Evolutionary conservation across 2,888 invertebrate species (phyloP).

Genomic region (Erynnis tages): DNA sequence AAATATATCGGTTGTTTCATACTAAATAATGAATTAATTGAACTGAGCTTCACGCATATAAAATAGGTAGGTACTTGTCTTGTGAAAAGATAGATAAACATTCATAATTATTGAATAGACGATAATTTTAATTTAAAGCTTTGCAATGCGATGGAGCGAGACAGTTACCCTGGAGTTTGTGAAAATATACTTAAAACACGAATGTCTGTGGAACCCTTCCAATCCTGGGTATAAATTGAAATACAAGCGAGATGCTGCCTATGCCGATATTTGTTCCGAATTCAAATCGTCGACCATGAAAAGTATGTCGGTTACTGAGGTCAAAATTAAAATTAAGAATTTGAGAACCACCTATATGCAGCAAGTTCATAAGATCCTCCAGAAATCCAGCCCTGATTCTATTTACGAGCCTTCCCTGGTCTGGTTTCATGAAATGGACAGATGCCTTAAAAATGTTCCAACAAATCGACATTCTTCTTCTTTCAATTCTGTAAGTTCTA

Average conservation of each 20-base stretch:
- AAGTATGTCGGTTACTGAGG: constrained; percentile 55
- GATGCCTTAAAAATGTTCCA: constrained; percentile 59
- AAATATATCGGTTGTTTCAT: no score
- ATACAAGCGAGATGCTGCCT: constrained; percentile 61
- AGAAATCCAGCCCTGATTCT: constrained; percentile 59
- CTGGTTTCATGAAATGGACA: constrained; percentile 73
- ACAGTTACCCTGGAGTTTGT: constrained; percentile 70
- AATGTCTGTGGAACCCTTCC: constrained; percentile 73
- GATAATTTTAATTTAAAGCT: no score
- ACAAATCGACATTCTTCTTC: constrained; percentile 47
- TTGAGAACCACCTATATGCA: constrained; percentile 73
- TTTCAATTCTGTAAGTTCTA: constrained; percentile 40
- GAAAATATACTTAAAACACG: constrained; percentile 71
- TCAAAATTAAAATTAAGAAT: constrained; percentile 74
- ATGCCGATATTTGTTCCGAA: constrained; percentile 51
- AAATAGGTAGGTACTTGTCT: no score
- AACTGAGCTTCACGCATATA: no score
- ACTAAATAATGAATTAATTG: no score
- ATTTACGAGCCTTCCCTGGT: constrained; percentile 63
- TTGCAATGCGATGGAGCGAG: constrained; percentile 70
- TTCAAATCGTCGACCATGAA: constrained; percentile 57
- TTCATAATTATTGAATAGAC: no score
- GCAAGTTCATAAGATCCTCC: constrained; percentile 69
- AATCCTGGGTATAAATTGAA: constrained; percentile 64
- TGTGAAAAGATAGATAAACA: no score